Evolutionary conservation across 2,113 vertebrate genomes (phyloP).

Genomic region (Narcine bancroftii): DNA sequence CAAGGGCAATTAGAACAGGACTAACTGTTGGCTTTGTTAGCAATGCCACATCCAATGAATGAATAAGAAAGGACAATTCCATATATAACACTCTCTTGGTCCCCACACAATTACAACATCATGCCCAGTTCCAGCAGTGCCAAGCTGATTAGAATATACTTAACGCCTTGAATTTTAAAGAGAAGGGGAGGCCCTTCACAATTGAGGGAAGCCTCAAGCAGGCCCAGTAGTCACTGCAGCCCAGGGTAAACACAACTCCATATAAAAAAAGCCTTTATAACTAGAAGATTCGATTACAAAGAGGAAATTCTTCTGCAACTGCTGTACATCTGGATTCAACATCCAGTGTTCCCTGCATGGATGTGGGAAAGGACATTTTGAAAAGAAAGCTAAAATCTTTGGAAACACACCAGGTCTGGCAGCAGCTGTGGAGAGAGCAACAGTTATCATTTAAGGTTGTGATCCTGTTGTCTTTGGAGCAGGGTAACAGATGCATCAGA

Average conservation of each 20-base stretch:
- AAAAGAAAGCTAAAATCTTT: no score
- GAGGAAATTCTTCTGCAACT: neutral
- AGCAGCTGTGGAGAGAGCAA: no score
- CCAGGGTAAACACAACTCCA: neutral
- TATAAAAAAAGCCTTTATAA: neutral
- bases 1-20: no score
- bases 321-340: neutral
- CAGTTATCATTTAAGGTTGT: no score
- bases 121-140: neutral
- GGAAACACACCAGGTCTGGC: no score
- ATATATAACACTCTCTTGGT: neutral
- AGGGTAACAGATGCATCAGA: neutral
- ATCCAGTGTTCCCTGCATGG: neutral
- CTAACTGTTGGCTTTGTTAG: no score
- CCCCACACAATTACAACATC: neutral
- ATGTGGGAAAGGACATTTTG: neutral
- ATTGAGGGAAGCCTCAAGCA: neutral
- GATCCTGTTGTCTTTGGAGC: neutral
- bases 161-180: neutral
- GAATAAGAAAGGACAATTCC: neutral
- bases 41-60: no score
- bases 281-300: neutral
- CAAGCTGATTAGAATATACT: neutral
- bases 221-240: neutral
- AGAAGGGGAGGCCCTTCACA: neutral